phyloP scores from a whole-genome alignment of 1,140 invertebrate genomes.

The Dysdera silvatica region DNA sequence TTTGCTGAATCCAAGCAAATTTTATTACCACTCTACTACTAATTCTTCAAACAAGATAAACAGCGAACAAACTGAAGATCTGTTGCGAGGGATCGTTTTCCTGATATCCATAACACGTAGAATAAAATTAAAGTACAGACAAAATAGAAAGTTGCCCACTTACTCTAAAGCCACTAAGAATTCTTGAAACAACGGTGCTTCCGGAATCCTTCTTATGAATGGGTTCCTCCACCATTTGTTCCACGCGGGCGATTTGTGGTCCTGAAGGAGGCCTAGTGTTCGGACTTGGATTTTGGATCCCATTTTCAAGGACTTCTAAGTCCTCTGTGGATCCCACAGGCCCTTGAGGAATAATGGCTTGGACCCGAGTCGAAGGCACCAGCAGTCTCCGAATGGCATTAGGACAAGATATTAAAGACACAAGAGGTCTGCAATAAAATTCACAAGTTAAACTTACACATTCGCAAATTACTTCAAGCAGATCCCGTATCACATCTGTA shows the following conservation, averaged over 20 bases:
- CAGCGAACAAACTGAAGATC: neutral
- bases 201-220: neutral
- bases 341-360: no score
- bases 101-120: neutral
- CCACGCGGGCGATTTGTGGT: neutral
- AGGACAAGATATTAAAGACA: no score
- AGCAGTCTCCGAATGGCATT: no score
- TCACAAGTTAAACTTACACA: no score
- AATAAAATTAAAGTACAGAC: neutral
- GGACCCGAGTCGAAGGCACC: no score
- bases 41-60: neutral
- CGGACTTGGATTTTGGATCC: conserved; percentile 5
- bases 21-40: no score
- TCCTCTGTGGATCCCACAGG: conserved; percentile 1
- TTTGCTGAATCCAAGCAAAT: no score
- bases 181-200: neutral
- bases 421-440: no score
- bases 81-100: neutral
- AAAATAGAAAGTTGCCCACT: no score
- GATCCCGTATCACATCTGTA: no score
- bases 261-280: conserved; percentile 7
- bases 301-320: conserved; percentile 23
- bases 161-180: neutral
- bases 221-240: conserved; percentile 19
- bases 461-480: no score